These are phyloP conservation scores for Beris morrisii DNA, from an alignment of 2,888 invertebrate genomes.

Conservation along the genomic window DNA sequence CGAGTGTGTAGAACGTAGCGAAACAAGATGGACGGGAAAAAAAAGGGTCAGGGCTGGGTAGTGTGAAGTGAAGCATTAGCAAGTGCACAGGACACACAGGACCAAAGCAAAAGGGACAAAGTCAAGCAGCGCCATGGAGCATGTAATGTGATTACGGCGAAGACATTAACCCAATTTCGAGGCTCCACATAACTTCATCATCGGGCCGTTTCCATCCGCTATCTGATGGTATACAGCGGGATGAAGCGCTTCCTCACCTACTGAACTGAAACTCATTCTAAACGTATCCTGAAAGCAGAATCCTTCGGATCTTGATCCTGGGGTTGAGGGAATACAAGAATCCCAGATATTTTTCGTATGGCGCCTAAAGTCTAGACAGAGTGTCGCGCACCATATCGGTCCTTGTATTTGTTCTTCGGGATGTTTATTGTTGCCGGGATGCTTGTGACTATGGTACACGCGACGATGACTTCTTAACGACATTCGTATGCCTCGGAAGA, in stretches of 20 bases:
- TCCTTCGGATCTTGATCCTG: not conserved
- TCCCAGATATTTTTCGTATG: conserved; percentile 13
- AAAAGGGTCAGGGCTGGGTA: conserved; percentile 24
- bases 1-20: too few relatives aligned
- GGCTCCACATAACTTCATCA: conserved; percentile 10
- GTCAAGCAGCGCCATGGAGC: conserved; percentile 24
- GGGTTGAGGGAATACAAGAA: not conserved
- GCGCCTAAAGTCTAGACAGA: conserved; percentile 37
- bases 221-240: too few relatives aligned
- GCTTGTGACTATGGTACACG: not conserved
- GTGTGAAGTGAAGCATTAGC: conserved; percentile 8
- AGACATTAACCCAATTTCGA: conserved; percentile 35
- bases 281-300: conserved; percentile 1
- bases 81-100: conserved; percentile 1
- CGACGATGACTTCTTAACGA: too few relatives aligned
- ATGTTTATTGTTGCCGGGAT: conserved; percentile 22
- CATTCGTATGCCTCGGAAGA: too few relatives aligned
- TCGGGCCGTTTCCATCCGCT: not conserved
- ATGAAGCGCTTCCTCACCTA: too few relatives aligned
- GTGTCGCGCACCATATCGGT: conserved; percentile 27
- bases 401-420: conserved; percentile 7
- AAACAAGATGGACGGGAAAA: not conserved
- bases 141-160: conserved; percentile 31
- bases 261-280: too few relatives aligned
- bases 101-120: not conserved